phyloP scores from a whole-genome alignment of 2,888 invertebrate species.

The Macropis europaea region DNA sequence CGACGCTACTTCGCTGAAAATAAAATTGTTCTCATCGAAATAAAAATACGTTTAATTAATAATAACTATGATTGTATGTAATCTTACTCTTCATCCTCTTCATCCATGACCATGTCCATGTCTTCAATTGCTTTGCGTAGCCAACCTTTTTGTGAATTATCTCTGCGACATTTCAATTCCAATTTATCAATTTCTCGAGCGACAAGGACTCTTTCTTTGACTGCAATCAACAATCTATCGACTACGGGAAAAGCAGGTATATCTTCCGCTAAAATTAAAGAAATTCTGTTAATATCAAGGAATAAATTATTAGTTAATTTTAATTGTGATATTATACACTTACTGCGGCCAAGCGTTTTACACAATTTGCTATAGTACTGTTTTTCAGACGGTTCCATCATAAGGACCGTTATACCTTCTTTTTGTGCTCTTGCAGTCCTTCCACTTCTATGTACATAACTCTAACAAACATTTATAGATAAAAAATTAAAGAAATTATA shows the following conservation, averaged over 20 bases:
- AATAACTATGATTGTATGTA: neutral
- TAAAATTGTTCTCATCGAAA: neutral
- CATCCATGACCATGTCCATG: slow-evolving; percentile 95
- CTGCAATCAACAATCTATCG: slow-evolving; percentile 82
- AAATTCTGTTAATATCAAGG: neutral
- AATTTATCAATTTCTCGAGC: slow-evolving; percentile 91
- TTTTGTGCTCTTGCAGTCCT: slow-evolving; percentile 95
- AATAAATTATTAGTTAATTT: neutral
- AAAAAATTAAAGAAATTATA: slow-evolving; percentile 3
- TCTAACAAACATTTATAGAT: slow-evolving; percentile 80
- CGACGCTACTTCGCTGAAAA: slow-evolving; percentile 67
- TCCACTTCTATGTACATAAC: slow-evolving; percentile 98
- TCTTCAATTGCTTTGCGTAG: slow-evolving; percentile 91
- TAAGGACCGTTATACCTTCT: slow-evolving; percentile 94
- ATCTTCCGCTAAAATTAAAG: slow-evolving; percentile 85
- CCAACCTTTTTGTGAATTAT: slow-evolving; percentile 90
- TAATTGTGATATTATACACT: slow-evolving; percentile 68
- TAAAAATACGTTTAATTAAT: neutral
- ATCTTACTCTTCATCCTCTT: slow-evolving; percentile 83
- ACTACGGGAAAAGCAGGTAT: slow-evolving; percentile 91
- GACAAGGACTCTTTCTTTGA: slow-evolving; percentile 87
- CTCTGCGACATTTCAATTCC: slow-evolving; percentile 84
- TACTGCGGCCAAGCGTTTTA: slow-evolving; percentile 91
- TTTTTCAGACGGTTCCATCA: slow-evolving; percentile 94
- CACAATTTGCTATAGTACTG: slow-evolving; percentile 90